phyloP scores from a whole-genome alignment of 2,113 vertebrate species.

The Ramphastos sulfuratus region DNA sequence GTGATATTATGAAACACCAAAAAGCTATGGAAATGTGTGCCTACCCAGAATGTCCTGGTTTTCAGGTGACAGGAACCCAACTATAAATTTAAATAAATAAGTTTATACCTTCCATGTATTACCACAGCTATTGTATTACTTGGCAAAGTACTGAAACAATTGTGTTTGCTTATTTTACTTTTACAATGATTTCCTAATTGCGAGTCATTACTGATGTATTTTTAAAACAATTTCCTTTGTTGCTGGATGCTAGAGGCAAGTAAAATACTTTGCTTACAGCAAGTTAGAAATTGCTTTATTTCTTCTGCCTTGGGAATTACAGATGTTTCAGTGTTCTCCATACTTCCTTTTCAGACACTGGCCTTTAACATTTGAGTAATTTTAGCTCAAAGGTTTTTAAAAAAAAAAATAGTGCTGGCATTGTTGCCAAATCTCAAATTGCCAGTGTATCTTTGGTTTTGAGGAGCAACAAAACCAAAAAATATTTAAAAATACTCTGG shows the following conservation, averaged over 20 bases:
- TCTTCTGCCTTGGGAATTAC: not conserved
- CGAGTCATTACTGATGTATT: not conserved
- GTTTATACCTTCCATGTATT: not conserved
- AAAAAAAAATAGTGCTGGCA: not conserved
- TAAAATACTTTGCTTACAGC: not conserved
- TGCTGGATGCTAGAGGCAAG: not conserved
- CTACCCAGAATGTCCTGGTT: not conserved
- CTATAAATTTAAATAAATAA: not conserved
- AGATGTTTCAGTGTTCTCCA: not conserved
- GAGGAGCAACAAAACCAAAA: slow-evolving; percentile 38
- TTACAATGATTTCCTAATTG: slow-evolving; percentile 18
- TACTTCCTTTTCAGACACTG: not conserved
- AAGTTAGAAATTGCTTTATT: not conserved
- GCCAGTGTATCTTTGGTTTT: slow-evolving; percentile 53
- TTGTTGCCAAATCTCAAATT: slow-evolving; percentile 37
- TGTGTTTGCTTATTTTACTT: slow-evolving; percentile 5
- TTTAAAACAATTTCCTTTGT: slow-evolving; percentile 42
- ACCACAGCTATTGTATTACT: not conserved
- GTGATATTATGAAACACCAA: not conserved
- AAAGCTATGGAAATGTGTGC: accelerated
- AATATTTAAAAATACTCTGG: slow-evolving; percentile 31
- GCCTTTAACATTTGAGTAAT: not conserved
- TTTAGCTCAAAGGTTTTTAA: slow-evolving; percentile 1
- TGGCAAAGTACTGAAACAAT: not conserved
- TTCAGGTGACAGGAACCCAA: not conserved